Percentiles rank a stretch among this genome's conserved stretches.
These are phyloP conservation scores for Eulemur rufifrons DNA, from an alignment of 2,113 vertebrate genomes.

Conservation along the genomic window DNA sequence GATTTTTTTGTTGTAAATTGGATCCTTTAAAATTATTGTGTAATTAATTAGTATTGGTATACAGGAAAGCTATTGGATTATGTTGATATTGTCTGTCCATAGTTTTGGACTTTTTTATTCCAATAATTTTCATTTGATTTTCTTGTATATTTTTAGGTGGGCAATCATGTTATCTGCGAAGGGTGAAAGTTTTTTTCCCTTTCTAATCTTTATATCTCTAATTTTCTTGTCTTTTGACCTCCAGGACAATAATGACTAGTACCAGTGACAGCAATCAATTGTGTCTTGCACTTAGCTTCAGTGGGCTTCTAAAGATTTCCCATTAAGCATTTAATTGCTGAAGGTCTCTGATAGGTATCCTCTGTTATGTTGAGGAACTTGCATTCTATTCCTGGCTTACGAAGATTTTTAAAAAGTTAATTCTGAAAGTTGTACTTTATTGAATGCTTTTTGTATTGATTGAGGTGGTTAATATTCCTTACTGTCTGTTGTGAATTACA, in stretches of 20 bases:
- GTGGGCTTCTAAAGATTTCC: neutral
- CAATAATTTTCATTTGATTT: neutral
- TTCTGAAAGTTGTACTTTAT: conserved; percentile 37
- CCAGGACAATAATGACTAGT: neutral
- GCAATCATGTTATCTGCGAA: neutral
- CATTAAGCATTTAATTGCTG: neutral
- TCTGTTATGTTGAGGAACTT: neutral
- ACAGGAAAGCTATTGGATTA: neutral
- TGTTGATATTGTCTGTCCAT: neutral
- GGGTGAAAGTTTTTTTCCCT: neutral
- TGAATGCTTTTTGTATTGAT: neutral
- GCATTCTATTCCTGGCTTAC: neutral
- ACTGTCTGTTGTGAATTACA: neutral
- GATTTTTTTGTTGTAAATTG: neutral
- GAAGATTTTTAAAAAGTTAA: neutral
- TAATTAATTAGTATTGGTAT: neutral
- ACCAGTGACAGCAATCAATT: neutral
- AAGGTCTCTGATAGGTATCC: neutral
- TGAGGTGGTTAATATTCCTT: neutral
- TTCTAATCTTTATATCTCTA: neutral
- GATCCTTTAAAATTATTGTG: conserved; percentile 12
- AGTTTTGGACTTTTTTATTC: neutral
- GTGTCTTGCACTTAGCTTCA: neutral
- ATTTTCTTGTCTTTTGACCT: neutral
- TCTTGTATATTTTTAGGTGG: neutral